Base-by-base conservation (phyloP, 2,113 vertebrate species). In the Oxygymnocypris stewartii region DNA sequence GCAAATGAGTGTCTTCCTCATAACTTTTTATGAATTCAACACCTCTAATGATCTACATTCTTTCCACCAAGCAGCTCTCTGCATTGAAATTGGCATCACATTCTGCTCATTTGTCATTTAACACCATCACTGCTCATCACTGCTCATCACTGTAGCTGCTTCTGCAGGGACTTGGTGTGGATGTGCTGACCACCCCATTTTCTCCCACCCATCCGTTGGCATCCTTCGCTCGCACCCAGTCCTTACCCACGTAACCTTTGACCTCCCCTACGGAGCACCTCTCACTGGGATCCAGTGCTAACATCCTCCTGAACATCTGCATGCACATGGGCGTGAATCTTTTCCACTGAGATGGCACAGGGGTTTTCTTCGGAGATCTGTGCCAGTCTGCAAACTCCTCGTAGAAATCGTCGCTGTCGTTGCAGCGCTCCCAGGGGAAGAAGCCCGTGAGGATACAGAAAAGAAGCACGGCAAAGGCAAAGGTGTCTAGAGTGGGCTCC, bases 391-490 rank as follows among this genome's bases (percentile, higher is more conserved):
- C 90, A 86, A 97, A 99, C 92, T 98, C 97, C 90, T 96, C 94
- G n/a, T 97, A 98, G 93, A 97, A 98, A 82, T 96, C 95, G 73
- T 98, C 97, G 0, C 92, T 79, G 0, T 92, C 91, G 84, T 94
- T 87, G 80, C 96, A 97, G 90, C 94, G 91, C 86, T 98, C 97
- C 97, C 97, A 98, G 85, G 97, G 97, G 90, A 98, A 98, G 91
- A 96, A 98, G 44, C 97, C 97, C 0, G 97, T 98, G 71, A 99
- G 96, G 28, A 98, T 95, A 90, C 97, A 98, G 92, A 98, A 99
- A 12, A 98, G 94, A 73, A 99, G 93, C 80, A 98, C 97, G 0
- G 96, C 97, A 0, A 99, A 97, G 0, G 97, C 97, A 96, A 97
- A 99, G 6, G 97, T 96, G 0, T 99, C 97, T 90, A 98, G 90